phyloP scores from a whole-genome alignment of 2,113 vertebrate species.

The Nannobrachium achirus region DNA sequence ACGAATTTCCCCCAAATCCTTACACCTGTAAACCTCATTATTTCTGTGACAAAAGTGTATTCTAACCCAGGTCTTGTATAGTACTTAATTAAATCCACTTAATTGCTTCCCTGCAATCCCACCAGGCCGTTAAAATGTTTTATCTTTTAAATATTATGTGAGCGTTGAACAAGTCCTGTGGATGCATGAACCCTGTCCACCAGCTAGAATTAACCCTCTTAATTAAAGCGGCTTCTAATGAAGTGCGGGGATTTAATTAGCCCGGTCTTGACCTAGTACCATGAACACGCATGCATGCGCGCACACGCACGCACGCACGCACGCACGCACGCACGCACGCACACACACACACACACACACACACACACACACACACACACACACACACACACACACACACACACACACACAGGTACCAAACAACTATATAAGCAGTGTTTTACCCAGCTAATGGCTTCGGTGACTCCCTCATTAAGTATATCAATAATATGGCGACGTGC shows the following conservation, averaged over 20 bases:
- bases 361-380: slow-evolving; percentile 49
- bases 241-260: slow-evolving; percentile 82
- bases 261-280: slow-evolving; percentile 55
- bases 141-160: too few species aligned
- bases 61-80: too few species aligned
- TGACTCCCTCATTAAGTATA: slow-evolving; percentile 78
- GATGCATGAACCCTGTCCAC: slow-evolving; percentile 55
- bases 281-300: slow-evolving; percentile 50
- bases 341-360: slow-evolving; percentile 53
- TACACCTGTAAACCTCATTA: too few species aligned
- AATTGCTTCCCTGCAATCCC: too few species aligned
- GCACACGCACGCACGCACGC: neutral
- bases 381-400: neutral
- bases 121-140: too few species aligned
- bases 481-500: slow-evolving; percentile 80
- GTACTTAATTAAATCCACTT: too few species aligned
- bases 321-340: neutral
- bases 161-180: too few species aligned
- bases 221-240: slow-evolving; percentile 75
- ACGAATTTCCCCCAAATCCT: too few species aligned
- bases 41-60: too few species aligned
- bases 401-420: slow-evolving; percentile 63
- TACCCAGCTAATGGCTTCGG: slow-evolving; percentile 76
- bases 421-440: slow-evolving; percentile 80
- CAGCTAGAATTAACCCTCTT: slow-evolving; percentile 74